A percentile compares a stretch with the other conserved stretches of the same genome.
phyloP scores from a whole-genome alignment of 1,140 invertebrate species.

The Plectrocnemia conspersa region DNA sequence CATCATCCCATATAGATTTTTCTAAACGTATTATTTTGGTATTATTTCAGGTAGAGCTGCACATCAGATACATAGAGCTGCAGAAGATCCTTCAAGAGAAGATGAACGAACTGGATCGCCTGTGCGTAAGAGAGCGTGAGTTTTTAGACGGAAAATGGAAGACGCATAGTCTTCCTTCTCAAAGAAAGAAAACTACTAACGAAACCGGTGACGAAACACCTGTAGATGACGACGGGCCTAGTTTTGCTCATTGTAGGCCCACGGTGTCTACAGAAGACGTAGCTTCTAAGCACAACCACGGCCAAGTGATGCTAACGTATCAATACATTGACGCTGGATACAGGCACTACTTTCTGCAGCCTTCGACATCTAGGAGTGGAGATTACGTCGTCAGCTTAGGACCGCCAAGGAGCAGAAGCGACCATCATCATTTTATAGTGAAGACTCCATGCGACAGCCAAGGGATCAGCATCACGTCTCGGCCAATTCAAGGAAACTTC shows the following conservation, averaged over 20 bases:
- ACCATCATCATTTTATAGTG: constrained; percentile 61
- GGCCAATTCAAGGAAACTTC: constrained; percentile 11
- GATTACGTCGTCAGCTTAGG: constrained; percentile 65
- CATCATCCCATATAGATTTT: too few relatives aligned
- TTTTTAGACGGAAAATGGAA: constrained; percentile 81
- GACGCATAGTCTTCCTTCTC: constrained; percentile 76
- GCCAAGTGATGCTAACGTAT: constrained; percentile 60
- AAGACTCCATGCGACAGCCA: constrained; percentile 54
- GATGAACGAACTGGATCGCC: constrained; percentile 75
- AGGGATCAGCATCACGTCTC: constrained; percentile 25
- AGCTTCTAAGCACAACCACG: constrained; percentile 53
- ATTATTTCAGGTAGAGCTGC: constrained; percentile 66
- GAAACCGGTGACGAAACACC: constrained; percentile 43
- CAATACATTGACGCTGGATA: constrained; percentile 66
- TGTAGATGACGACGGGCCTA: constrained; percentile 41
- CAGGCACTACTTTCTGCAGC: constrained; percentile 60
- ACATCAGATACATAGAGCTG: constrained; percentile 85
- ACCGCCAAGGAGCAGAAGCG: constrained; percentile 59
- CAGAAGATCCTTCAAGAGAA: constrained; percentile 82
- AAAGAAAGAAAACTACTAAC: constrained; percentile 64
- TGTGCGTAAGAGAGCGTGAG: constrained; percentile 78
- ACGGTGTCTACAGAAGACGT: constrained; percentile 70
- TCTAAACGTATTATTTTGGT: background rate
- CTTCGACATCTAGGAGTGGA: constrained; percentile 53
- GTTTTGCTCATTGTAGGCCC: constrained; percentile 55